Conservation (phyloP, 1,140 invertebrate species). For the Trypoxylus dichotomus region DNA sequence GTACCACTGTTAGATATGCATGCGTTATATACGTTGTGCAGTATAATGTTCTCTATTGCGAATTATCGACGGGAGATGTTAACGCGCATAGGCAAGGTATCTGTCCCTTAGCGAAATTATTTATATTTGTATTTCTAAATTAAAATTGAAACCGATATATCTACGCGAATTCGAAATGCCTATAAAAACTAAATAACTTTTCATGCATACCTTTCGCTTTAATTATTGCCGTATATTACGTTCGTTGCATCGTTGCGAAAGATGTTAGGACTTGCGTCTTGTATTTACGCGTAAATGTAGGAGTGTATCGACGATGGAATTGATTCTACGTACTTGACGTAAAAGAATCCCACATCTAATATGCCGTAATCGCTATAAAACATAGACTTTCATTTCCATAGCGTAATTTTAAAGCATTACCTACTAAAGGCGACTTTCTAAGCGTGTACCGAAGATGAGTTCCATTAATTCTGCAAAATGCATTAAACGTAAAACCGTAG, state of each 20-base stretch:
- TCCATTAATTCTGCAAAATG: constrained; percentile 11
- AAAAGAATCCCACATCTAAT: not conserved
- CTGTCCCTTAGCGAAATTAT: no score
- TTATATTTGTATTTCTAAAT: not conserved
- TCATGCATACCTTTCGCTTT: not conserved
- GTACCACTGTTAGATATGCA: not conserved
- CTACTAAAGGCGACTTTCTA: constrained; percentile 7
- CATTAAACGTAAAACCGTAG: not conserved
- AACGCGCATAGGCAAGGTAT: no score
- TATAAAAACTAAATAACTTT: not conserved
- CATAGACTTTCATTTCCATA: constrained; percentile 4
- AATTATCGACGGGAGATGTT: no score
- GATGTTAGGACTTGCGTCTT: not conserved
- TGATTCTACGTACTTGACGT: not conserved
- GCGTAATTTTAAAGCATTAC: not conserved
- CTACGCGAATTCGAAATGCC: no score
- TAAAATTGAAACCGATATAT: no score
- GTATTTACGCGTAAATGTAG: not conserved
- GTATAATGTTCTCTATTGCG: not conserved
- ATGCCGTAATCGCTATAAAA: constrained; percentile 9
- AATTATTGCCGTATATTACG: not conserved
- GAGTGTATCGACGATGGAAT: not conserved
- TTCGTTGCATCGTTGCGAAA: not conserved
- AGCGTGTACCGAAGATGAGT: not conserved
- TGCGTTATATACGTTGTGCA: not conserved